Conservation (phyloP, 2,113 vertebrate species). For the Numida meleagris region DNA sequence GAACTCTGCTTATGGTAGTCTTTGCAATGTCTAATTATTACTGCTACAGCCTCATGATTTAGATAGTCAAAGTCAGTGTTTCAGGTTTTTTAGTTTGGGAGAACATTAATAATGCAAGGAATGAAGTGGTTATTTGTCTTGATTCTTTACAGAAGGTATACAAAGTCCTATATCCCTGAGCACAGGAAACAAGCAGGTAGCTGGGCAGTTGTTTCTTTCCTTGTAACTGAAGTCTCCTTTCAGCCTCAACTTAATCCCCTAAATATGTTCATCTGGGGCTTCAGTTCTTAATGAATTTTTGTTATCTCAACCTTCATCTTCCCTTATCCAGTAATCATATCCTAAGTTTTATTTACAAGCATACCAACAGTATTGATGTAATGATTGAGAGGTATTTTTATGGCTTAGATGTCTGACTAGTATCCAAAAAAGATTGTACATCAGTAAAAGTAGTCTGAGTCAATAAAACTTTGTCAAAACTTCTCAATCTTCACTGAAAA, state of each 20-base stretch:
- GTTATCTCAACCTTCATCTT: neutral
- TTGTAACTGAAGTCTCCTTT: neutral
- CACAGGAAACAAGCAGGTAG: neutral
- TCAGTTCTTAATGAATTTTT: neutral
- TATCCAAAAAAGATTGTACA: neutral
- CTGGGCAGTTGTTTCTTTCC: neutral
- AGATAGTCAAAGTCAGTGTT: neutral
- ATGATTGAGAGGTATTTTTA: neutral
- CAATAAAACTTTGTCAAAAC: slow-evolving; percentile 19
- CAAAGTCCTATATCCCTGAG: neutral
- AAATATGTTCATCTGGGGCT: neutral
- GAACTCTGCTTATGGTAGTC: neutral
- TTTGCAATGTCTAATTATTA: neutral
- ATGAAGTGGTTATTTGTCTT: neutral
- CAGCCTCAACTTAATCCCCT: neutral
- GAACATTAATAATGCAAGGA: neutral
- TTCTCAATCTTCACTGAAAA: neutral
- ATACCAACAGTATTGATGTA: neutral
- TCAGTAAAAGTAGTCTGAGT: neutral
- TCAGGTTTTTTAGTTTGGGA: neutral
- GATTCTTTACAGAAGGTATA: neutral
- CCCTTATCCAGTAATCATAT: neutral
- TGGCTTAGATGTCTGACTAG: neutral
- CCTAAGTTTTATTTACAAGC: neutral
- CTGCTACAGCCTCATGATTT: neutral